A percentile compares a stretch with the other conserved stretches of the same genome.
These are phyloP conservation scores for Stichopus horrens DNA, from an alignment of 53 echinoderm and acorn worm genomes.

Conservation along the genomic window DNA sequence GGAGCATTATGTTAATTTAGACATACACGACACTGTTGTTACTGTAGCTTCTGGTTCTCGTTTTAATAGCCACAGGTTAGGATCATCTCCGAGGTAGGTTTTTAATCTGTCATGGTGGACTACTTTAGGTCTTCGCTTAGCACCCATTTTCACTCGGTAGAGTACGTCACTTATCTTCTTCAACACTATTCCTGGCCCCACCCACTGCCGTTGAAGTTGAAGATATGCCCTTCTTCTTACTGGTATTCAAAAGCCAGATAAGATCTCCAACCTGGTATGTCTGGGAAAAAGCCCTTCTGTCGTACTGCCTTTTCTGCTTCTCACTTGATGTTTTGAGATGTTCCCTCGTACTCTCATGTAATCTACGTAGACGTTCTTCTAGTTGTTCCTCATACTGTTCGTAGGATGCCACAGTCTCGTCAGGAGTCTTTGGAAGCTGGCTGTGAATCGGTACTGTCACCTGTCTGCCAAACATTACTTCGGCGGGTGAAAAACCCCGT, in stretches of 20 bases:
- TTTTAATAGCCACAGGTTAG: no score
- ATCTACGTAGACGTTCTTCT: neutral
- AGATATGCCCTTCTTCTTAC: neutral
- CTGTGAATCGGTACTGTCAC: neutral
- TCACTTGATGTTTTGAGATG: neutral
- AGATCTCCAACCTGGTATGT: neutral
- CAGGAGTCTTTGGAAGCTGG: neutral
- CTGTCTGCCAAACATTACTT: neutral
- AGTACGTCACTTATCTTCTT: no score
- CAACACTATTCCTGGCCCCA: no score
- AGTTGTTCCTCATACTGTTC: neutral
- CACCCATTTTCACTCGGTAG: no score
- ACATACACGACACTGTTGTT: neutral
- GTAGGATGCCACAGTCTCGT: no score
- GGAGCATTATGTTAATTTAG: no score
- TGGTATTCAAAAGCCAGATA: slow-evolving; percentile 8
- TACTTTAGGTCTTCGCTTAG: no score
- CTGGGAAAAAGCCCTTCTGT: neutral
- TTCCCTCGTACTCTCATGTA: slow-evolving; percentile 14
- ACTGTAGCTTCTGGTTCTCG: neutral
- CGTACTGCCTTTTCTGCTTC: neutral
- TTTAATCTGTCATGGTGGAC: no score
- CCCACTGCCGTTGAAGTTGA: neutral
- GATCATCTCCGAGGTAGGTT: no score
- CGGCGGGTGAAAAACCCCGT: slow-evolving; percentile 17